Percentiles rank a stretch among this genome's conserved stretches.
Evolutionary conservation across 2,888 invertebrate genomes (phyloP).

Genomic region (Drosophila rubida): DNA sequence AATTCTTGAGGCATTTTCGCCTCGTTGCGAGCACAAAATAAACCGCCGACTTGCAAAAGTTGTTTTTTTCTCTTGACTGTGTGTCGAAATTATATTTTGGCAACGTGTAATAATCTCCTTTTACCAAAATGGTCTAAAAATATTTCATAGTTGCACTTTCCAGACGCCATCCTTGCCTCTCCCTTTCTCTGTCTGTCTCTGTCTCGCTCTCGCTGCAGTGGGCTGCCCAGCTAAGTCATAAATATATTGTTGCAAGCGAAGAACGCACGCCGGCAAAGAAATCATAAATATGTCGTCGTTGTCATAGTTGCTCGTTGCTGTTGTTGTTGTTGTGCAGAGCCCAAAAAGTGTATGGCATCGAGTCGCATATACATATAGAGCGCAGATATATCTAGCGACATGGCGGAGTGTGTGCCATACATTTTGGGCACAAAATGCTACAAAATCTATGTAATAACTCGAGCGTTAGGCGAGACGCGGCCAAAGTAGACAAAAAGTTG

Average conservation of each 20-base stretch:
- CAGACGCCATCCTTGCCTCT: constrained; percentile 21
- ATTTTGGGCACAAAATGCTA: constrained; percentile 76
- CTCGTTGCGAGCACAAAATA: constrained; percentile 11
- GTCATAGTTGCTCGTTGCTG: constrained; percentile 20
- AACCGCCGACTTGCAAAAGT: constrained; percentile 31
- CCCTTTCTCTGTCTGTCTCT: neutral
- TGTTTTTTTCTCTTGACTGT: constrained; percentile 50
- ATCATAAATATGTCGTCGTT: constrained; percentile 76
- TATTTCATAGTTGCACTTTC: constrained; percentile 78
- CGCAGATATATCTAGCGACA: constrained; percentile 1
- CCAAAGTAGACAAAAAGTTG: constrained; percentile 54
- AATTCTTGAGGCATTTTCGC: constrained; percentile 72
- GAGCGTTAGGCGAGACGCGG: constrained; percentile 29
- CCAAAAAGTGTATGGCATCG: constrained; percentile 62
- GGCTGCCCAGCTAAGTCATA: constrained; percentile 26
- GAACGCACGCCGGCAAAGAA: constrained; percentile 31
- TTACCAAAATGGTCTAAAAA: constrained; percentile 50
- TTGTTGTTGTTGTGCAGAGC: constrained; percentile 3
- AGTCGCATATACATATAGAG: neutral
- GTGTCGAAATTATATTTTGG: constrained; percentile 72
- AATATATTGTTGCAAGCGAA: constrained; percentile 60
- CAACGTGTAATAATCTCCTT: constrained; percentile 73
- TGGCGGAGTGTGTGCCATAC: constrained; percentile 46
- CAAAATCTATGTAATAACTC: constrained; percentile 75
- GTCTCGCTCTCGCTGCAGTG: constrained; percentile 4